Base-by-base conservation (phyloP, 2,797 vertebrate species). In the Alouatta caraya region DNA sequence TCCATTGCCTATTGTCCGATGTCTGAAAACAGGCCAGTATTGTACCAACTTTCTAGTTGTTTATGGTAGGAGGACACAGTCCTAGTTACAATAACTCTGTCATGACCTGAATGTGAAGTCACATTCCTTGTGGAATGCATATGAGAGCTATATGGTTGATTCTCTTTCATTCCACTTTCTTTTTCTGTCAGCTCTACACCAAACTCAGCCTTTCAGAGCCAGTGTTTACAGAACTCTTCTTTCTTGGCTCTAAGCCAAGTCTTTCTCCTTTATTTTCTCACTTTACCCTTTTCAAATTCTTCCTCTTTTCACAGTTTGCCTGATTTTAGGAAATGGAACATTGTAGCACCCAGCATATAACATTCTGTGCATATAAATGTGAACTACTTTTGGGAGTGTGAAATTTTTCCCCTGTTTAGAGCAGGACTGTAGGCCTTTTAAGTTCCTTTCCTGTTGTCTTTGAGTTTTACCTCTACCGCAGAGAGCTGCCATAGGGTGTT, bases 261-360 rank as follows among this genome's bases (percentile, higher is more conserved):
- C 12, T 75, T 97, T 93, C 21, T 79, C n/a, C n/a, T 94, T 81
- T 75, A 67, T 73, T 92, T 90, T 93, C 30, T 82, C 46, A 59
- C 82, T 26, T 94, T 91, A 75, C n/a, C 33, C 8, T 70, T 91
- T 87, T 87, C 88, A 5, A 61, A 90, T 96, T 78, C 37, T 93
- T 95, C 64, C 33, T 8, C 37, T 88, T 94, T 97, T 94, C 78
- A 57, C 48, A 88, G n/a, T 95, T 90, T 95, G 14, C 84, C 46
- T 73, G 61, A 81, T 83, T 96, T 93, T 91, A 90, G 87, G 92
- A 96, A 97, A 80, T 89, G 80, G 92, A 84, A 78, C 70, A 92
- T 52, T 52, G 19, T 82, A 81, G 57, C n/a, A 90, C 11, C n/a
- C 59, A 84, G 42, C 44, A 76, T 28, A 73, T 59, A 64, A 14